Percentiles rank a stretch among this genome's conserved stretches.
Conservation (phyloP, 2,113 vertebrate genomes). For the Parotia lawesii region DNA sequence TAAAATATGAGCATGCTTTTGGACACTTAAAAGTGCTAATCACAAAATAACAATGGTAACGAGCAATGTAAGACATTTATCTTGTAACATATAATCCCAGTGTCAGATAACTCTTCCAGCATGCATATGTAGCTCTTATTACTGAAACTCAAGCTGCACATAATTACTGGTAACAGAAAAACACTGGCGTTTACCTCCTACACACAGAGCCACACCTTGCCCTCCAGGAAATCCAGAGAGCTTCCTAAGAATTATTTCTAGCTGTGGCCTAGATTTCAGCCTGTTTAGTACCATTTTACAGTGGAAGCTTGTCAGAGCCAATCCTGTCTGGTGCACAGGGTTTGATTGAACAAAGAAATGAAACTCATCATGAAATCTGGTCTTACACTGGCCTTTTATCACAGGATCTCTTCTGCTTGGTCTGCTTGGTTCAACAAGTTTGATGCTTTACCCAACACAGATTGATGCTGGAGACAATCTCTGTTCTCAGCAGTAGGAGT, state of each 20-base stretch:
- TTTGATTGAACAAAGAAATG: neutral
- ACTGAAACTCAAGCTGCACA: slow-evolving; percentile 31
- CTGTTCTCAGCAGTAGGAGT: neutral
- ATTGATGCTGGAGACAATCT: neutral
- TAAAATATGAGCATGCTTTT: neutral
- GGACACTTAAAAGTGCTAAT: neutral
- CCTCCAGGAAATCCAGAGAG: slow-evolving; percentile 39
- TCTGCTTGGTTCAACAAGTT: neutral
- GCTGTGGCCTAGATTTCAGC: slow-evolving; percentile 37
- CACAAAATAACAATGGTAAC: slow-evolving; percentile 15
- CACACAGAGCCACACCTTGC: slow-evolving; percentile 17
- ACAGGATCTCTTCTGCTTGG: neutral
- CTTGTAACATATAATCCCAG: neutral
- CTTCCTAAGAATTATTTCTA: slow-evolving; percentile 43
- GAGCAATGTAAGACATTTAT: neutral
- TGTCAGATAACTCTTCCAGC: slow-evolving; percentile 8
- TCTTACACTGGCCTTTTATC: neutral
- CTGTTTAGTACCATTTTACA: neutral
- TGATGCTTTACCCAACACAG: neutral
- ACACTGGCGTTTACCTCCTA: slow-evolving; percentile 9
- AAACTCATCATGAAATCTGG: neutral
- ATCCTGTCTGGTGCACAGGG: neutral
- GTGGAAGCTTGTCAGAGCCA: neutral
- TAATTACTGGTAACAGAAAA: slow-evolving; percentile 59
- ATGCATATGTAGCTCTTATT: slow-evolving; percentile 28